Conservation (phyloP, 2,888 invertebrate species). For the Drosophila mimetica region DNA sequence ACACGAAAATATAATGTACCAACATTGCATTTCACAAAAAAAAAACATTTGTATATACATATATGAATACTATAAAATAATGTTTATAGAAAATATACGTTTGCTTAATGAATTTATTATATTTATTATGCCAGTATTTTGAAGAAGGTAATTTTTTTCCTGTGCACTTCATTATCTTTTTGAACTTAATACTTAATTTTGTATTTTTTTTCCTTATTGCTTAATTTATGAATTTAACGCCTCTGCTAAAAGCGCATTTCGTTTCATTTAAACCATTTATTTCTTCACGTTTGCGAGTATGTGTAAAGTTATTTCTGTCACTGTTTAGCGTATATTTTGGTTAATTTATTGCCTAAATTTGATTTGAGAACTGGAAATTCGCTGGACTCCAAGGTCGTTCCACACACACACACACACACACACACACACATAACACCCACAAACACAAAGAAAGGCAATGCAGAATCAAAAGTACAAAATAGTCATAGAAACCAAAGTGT, state of each 20-base stretch:
- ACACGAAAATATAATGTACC: not conserved
- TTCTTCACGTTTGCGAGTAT: not conserved
- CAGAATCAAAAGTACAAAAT: slow-evolving; percentile 68
- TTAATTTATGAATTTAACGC: slow-evolving; percentile 57
- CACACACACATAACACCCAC: not conserved
- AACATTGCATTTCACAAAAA: slow-evolving; percentile 1
- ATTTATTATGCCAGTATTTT: too few species aligned
- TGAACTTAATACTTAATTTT: slow-evolving; percentile 18
- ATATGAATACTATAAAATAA: not conserved
- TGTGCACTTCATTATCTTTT: not conserved
- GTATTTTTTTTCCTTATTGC: slow-evolving; percentile 13
- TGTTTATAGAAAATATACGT: not conserved
- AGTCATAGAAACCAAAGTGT: slow-evolving; percentile 28
- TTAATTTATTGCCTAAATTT: slow-evolving; percentile 66
- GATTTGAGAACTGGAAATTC: slow-evolving; percentile 48
- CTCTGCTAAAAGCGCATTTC: slow-evolving; percentile 47
- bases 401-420: slow-evolving; percentile 3
- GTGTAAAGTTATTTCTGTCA: slow-evolving; percentile 52
- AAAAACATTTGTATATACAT: not conserved
- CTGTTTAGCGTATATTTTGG: slow-evolving; percentile 49
- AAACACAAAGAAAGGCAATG: slow-evolving; percentile 28
- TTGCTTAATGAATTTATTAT: too few species aligned
- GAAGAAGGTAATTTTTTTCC: not conserved
- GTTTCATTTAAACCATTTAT: slow-evolving; percentile 9
- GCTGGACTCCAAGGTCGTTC: slow-evolving; percentile 4